Base-by-base conservation (phyloP, 2,888 invertebrate genomes). In the Podotricha telesiphe region DNA sequence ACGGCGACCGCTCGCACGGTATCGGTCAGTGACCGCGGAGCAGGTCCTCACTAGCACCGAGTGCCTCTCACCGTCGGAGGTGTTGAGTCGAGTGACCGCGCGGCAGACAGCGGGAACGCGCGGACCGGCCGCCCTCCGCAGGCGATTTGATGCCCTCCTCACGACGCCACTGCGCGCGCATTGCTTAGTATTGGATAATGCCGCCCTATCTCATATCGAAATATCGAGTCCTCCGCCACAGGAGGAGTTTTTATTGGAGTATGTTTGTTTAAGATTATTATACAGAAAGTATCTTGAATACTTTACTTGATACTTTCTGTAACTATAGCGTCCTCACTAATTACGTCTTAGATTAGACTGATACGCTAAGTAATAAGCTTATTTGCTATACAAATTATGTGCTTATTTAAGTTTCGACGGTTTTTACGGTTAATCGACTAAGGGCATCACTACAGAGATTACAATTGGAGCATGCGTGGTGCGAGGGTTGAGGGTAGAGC, bases 381-480 rank as follows among this genome's bases (percentile, higher is more conserved):
- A 4, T 6, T 28, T 28, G 28, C 28, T 6, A 6, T 28, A 28
- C 6, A 2, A 28, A 28, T 28, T 28, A 28, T 28, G 28, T 15
- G 10, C 20, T 2, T n/a, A n/a, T 37, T 45, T 58, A 61, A 50
- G 11, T 4, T 65, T 68, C 51, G 28, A 5, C n/a, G n/a, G 56
- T 45, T 50, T 63, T 45, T 48, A 65, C 48, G 58, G 20, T 55
- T 65, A 70, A 91, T 91, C 91, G 92, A 92, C 91, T 87, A 80
- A 81, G 83, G 84, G 87, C 91, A 91, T 91, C 91, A 86, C 92
- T 92, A 91, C 87, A 86, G 87, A 88, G 92, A 92, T 93, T 92
- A 92, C 90, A 91, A 92, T 91, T 92, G 93, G 93, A 92, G 92
- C 92, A 93, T 93, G 92, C 92, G 92, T 92, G 89, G 89, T 91